Base-by-base conservation (phyloP, 1,140 invertebrate species). In the Anoplophora glabripennis region DNA sequence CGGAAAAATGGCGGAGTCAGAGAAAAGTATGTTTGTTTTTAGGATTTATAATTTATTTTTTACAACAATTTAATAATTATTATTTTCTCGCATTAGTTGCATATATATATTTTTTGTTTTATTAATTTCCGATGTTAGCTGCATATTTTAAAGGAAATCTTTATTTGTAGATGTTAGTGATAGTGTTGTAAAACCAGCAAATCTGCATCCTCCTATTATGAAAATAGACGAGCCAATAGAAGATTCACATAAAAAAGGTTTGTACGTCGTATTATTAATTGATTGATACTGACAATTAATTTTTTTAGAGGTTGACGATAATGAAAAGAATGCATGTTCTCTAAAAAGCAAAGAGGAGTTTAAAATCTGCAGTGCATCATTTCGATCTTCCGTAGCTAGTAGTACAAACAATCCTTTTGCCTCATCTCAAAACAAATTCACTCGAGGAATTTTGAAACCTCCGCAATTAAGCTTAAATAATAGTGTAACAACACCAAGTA, bases 221-320 rank as follows among this genome's bases (percentile, higher is more conserved):
- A 73, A 70, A 66, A 65, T 72, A 28, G 71, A 74, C 41, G 65
- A 36, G 49, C 61, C 71, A 45, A 37, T 62, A 14, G 71, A 72
- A 47, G 68, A 68, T 18, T 44, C 45, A 10, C 52, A 59, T 53
- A 66, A 66, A 53, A 61, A 66, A 60, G 66, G 68, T 71, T 37
- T 14, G 36, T 46, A 18, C 3, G 37, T 45, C 7, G 10, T 5
- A 33, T 12, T 7, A 33, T 47, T 56, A 2, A 11, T 61, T 42
- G 2, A 14, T 42, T 53, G 14, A 48, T n/a, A 48, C 21, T 53
- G 55, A 33, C 28, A n/a, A 11, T 47, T 35, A 15, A 46, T 46
- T 58, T 15, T 54, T 18, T 66, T 62, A 69, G 67, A 68, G 42
- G 61, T 61, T 55, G 56, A 61, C 38, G 49, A 61, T 47, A 66